Percentiles rank a stretch among this genome's conserved stretches.
Evolutionary conservation across 2,888 invertebrate genomes (phyloP).

Genomic region (Tenodera sinensis): DNA sequence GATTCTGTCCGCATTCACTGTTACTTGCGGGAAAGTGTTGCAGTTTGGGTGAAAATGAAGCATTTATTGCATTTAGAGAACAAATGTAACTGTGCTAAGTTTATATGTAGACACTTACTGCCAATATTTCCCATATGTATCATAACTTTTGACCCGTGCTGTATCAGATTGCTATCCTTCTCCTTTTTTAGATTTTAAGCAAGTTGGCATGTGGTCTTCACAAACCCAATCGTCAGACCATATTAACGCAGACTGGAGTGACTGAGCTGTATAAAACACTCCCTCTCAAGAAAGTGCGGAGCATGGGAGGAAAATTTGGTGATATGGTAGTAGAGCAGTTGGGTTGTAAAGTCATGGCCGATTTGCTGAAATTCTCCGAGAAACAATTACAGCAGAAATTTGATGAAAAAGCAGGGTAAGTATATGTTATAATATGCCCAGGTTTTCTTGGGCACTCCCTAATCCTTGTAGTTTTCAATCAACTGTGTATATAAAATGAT

Average conservation of each 20-base stretch:
- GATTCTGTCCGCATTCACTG: too few relatives aligned
- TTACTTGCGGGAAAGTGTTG: too few relatives aligned
- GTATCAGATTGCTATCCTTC: not conserved
- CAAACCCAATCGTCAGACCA: constrained; percentile 89
- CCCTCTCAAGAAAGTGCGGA: constrained; percentile 79
- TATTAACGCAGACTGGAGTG: constrained; percentile 72
- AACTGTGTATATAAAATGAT: too few relatives aligned
- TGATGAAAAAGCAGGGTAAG: constrained; percentile 84
- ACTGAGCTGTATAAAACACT: constrained; percentile 58
- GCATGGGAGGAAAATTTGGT: constrained; percentile 93
- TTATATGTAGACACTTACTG: too few relatives aligned
- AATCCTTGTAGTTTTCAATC: too few relatives aligned
- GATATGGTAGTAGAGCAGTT: constrained; percentile 69
- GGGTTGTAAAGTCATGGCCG: constrained; percentile 72
- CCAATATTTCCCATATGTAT: too few relatives aligned
- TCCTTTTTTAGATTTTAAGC: constrained; percentile 65
- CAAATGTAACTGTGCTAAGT: too few relatives aligned
- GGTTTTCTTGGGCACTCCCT: too few relatives aligned
- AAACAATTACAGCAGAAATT: constrained; percentile 68
- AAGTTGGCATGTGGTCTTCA: constrained; percentile 91
- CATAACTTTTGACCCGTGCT: too few relatives aligned
- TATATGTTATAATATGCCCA: not conserved
- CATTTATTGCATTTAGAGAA: too few relatives aligned
- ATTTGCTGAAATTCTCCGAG: constrained; percentile 68
- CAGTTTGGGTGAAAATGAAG: too few relatives aligned